Evolutionary conservation across 1,140 invertebrate genomes (phyloP).

Genomic region (Brachionus angularis): DNA sequence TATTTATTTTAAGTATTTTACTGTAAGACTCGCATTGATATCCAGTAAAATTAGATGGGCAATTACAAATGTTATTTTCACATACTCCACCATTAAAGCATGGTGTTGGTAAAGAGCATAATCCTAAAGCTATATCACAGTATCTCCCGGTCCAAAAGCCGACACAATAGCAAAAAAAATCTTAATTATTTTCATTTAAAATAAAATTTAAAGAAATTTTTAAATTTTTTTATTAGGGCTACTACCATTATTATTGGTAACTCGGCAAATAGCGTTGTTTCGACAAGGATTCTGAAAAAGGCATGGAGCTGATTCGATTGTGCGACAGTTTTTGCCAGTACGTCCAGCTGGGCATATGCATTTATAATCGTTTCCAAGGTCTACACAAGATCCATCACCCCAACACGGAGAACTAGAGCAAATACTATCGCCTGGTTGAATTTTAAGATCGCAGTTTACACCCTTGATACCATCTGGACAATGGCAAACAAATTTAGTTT

Average conservation of each 20-base stretch:
- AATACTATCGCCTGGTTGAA: constrained; percentile 21
- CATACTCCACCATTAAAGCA: constrained; percentile 38
- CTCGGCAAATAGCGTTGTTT: constrained; percentile 32
- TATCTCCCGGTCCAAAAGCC: constrained; percentile 40
- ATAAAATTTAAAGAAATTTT: background rate
- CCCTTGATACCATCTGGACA: constrained; percentile 34
- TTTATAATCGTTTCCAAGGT: constrained; percentile 30
- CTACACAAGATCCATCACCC: constrained; percentile 21
- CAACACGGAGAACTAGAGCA: constrained; percentile 38
- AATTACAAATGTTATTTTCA: constrained; percentile 26
- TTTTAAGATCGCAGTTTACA: constrained; percentile 1
- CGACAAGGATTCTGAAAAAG: constrained; percentile 28
- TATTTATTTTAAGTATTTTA: background rate
- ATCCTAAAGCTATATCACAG: background rate
- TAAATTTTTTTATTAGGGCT: too few species aligned
- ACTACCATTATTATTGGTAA: constrained; percentile 4
- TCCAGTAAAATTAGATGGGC: constrained; percentile 36
- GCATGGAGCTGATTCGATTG: constrained; percentile 42
- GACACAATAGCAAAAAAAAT: constrained; percentile 40
- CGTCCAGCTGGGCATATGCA: constrained; percentile 14
- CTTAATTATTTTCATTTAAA: background rate
- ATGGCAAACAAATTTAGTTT: background rate
- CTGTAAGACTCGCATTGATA: constrained; percentile 41
- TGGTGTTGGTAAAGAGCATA: constrained; percentile 5
- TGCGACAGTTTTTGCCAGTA: constrained; percentile 36